These are phyloP conservation scores for Perizoma affinitatum DNA, from an alignment of 2,888 invertebrate species.

Conservation along the genomic window DNA sequence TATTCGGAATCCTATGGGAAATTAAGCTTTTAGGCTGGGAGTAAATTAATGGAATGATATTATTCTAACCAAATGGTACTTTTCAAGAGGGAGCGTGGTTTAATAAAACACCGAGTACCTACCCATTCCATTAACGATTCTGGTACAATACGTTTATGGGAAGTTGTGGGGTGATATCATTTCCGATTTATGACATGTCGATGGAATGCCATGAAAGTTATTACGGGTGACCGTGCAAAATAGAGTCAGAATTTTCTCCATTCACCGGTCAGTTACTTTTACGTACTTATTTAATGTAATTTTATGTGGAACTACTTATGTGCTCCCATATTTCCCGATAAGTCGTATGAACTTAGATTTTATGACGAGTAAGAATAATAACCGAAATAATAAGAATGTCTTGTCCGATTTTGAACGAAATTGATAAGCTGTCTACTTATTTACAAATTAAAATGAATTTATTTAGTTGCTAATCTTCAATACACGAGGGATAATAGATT, in stretches of 20 bases:
- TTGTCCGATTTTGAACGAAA: neutral
- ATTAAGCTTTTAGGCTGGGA: conserved; percentile 40
- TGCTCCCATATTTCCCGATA: conserved; percentile 23
- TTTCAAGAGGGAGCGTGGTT: conserved; percentile 40
- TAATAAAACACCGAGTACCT: conserved; percentile 44
- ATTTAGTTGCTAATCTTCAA: conserved; percentile 48
- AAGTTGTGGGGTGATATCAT: conserved; percentile 35
- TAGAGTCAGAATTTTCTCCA: conserved; percentile 18
- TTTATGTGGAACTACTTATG: conserved; percentile 26
- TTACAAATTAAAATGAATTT: conserved; percentile 8
- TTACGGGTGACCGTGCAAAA: conserved; percentile 20
- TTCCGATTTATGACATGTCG: conserved; percentile 21
- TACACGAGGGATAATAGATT: conserved; percentile 65
- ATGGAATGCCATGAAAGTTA: conserved; percentile 24
- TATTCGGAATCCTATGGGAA: conserved; percentile 41
- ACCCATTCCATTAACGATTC: conserved; percentile 43
- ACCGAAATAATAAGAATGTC: neutral
- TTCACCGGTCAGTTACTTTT: conserved; percentile 25
- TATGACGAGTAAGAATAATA: conserved; percentile 2
- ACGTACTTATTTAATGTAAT: conserved; percentile 21
- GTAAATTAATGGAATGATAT: conserved; percentile 41
- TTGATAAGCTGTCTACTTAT: neutral
- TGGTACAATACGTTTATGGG: conserved; percentile 43
- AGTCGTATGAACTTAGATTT: conserved; percentile 18
- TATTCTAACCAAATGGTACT: conserved; percentile 40